Percentiles rank a stretch among this genome's conserved stretches.
Evolutionary conservation across 1,140 invertebrate genomes (phyloP).

Genomic region (Paramacrobiotus metropolitanus): DNA sequence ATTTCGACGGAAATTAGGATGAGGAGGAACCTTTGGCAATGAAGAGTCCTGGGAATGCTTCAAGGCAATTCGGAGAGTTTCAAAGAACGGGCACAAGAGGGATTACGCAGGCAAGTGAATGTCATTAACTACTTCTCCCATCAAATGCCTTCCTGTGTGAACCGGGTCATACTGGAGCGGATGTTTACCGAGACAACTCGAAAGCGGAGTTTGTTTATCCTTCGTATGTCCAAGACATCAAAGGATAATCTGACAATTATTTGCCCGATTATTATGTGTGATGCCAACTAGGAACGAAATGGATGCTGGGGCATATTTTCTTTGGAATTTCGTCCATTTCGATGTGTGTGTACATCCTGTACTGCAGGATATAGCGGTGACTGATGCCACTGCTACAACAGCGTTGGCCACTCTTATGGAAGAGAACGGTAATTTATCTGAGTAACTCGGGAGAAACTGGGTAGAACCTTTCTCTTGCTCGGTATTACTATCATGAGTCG

Average conservation of each 20-base stretch:
- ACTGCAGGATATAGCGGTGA: conserved; percentile 29
- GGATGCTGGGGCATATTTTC: conserved; percentile 38
- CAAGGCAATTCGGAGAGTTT: conserved; percentile 29
- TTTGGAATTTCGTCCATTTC: conserved; percentile 43
- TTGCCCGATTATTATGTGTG: too few relatives aligned
- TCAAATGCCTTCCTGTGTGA: conserved; percentile 40
- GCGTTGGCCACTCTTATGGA: conserved; percentile 28
- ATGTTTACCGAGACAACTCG: conserved; percentile 18
- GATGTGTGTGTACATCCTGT: conserved; percentile 40
- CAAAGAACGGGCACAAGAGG: conserved; percentile 31
- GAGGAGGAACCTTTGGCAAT: too few relatives aligned
- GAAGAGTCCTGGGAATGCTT: conserved; percentile 22
- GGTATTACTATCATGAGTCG: too few relatives aligned
- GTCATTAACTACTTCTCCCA: conserved; percentile 35
- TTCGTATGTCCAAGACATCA: conserved; percentile 44
- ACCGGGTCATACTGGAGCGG: conserved; percentile 32
- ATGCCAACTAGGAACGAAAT: too few relatives aligned
- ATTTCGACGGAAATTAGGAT: too few relatives aligned
- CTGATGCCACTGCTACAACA: conserved; percentile 32
- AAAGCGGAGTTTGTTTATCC: conserved; percentile 34
- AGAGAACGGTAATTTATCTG: conserved; percentile 18
- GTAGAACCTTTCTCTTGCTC: too few relatives aligned
- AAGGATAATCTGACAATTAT: too few relatives aligned
- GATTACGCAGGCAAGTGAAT: conserved; percentile 31
- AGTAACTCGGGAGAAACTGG: too few relatives aligned